Evolutionary conservation across 2,113 vertebrate genomes (phyloP).

Genomic region (Chroicocephalus ridibundus): DNA sequence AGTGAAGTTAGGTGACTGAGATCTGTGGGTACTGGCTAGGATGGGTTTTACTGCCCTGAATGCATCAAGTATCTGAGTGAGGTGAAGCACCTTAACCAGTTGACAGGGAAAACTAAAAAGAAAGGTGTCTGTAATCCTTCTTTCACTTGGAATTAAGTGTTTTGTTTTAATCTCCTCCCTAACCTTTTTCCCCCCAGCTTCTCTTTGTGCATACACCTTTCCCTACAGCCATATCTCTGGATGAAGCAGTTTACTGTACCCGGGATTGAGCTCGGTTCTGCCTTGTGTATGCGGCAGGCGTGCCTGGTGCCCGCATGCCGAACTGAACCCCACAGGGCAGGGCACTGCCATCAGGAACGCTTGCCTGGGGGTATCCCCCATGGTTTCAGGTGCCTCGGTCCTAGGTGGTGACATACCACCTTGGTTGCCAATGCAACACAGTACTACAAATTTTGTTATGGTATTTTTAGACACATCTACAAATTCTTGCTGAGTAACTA

Average conservation of each 20-base stretch:
- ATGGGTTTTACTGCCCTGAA: not conserved
- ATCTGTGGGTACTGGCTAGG: not conserved
- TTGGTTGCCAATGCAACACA: not conserved
- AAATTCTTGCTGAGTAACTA: not conserved
- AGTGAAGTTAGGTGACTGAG: not conserved
- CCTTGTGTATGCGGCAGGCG: not conserved
- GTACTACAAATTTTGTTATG: not conserved
- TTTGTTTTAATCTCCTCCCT: not conserved
- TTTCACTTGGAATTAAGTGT: not conserved
- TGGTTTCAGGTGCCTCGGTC: not conserved
- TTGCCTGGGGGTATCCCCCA: fast-evolving
- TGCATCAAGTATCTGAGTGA: not conserved
- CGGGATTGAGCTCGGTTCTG: not conserved
- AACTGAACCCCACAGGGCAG: not conserved
- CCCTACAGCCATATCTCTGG: not conserved
- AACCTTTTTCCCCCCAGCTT: fast-evolving
- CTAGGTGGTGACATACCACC: not conserved
- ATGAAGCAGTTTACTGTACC: not conserved
- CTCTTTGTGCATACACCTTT: not conserved
- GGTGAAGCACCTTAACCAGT: not conserved
- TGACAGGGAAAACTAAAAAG: not conserved
- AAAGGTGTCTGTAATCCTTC: not conserved
- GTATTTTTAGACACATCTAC: not conserved
- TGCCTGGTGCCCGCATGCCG: fast-evolving
- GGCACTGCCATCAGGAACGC: not conserved